These are phyloP conservation scores for Thereva unica DNA, from an alignment of 2,888 invertebrate genomes.

Conservation along the genomic window DNA sequence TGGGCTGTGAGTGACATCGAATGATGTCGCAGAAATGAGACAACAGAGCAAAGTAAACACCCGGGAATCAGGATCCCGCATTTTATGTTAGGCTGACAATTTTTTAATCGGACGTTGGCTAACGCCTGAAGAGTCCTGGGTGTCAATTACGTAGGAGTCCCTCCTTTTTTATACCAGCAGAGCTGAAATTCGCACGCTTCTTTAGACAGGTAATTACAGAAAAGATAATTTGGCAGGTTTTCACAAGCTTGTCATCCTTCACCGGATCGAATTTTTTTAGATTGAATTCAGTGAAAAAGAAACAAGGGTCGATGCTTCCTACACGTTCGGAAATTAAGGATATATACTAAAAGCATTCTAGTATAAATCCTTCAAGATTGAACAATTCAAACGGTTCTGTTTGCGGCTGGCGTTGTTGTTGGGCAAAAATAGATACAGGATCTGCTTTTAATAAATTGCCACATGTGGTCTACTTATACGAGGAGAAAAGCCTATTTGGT, in stretches of 20 bases:
- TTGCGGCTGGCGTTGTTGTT: background rate
- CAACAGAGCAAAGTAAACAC: constrained; percentile 15
- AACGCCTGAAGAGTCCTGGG: background rate
- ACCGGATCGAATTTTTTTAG: no score
- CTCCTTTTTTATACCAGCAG: no score
- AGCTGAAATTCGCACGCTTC: no score
- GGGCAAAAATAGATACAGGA: background rate
- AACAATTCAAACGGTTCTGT: no score
- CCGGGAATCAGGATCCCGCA: background rate
- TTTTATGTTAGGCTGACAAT: constrained; percentile 5
- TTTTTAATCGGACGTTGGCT: constrained; percentile 3
- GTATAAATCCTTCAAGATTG: no score
- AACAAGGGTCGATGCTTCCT: no score
- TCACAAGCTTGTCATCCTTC: no score
- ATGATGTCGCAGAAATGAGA: constrained; percentile 15
- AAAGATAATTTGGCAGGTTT: no score
- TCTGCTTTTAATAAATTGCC: background rate
- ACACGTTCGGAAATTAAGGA: no score
- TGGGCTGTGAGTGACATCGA: constrained; percentile 15
- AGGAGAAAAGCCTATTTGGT: background rate
- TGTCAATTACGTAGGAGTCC: background rate
- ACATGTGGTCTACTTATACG: background rate
- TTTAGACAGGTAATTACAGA: no score
- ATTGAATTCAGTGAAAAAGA: no score
- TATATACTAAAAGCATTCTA: no score